These are phyloP conservation scores for Carettochelys insculpta DNA, from an alignment of 2,113 vertebrate genomes.

Conservation along the genomic window DNA sequence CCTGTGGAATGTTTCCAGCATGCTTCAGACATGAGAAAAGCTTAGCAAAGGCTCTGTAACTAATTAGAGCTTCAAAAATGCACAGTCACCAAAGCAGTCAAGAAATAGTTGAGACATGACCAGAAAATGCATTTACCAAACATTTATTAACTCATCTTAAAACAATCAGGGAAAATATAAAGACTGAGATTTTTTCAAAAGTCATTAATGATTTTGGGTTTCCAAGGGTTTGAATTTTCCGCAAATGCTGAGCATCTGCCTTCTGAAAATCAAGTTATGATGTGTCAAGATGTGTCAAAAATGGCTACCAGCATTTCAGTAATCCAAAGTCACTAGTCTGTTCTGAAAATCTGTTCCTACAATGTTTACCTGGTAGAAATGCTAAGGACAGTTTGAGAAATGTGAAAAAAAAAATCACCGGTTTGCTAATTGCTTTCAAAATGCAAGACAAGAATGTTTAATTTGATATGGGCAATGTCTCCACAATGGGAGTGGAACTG, in stretches of 20 bases:
- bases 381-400: neutral
- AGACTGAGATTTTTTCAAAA: neutral
- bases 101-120: neutral
- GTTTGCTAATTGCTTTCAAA: neutral
- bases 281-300: neutral
- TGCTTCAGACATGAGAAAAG: neutral
- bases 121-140: neutral
- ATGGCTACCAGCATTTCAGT: neutral
- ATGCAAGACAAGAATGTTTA: neutral
- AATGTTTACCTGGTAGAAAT: neutral
- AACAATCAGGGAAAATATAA: neutral
- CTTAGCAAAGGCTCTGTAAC: fast-evolving
- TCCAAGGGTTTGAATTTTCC: neutral
- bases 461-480: neutral
- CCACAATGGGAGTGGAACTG: neutral
- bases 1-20: fast-evolving
- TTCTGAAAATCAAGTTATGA: neutral
- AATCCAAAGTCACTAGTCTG: neutral
- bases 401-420: neutral
- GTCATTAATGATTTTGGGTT: neutral
- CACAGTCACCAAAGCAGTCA: neutral
- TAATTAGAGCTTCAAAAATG: neutral
- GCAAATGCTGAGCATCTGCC: neutral
- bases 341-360: neutral
- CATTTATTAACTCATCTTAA: neutral